Evolutionary conservation across 2,113 vertebrate species (phyloP).

Genomic region (Vidua macroura): DNA sequence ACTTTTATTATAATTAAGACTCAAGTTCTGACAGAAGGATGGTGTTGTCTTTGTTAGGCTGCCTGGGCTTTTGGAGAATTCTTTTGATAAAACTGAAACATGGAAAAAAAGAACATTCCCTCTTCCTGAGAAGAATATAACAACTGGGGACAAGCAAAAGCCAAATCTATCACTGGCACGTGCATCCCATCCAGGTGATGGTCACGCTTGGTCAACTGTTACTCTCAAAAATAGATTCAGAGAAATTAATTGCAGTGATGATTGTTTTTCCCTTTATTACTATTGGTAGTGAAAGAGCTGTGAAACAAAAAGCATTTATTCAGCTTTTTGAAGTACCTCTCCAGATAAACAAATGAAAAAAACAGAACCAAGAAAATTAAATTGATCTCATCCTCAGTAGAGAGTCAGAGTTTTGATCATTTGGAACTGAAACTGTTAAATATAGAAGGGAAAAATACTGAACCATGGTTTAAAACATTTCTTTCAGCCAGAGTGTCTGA

Average conservation of each 20-base stretch:
- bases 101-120: constrained; percentile 58
- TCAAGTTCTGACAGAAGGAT: background rate
- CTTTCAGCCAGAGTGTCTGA: constrained; percentile 47
- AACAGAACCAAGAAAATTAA: background rate
- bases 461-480: constrained; percentile 49
- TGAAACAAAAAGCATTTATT: constrained; percentile 40
- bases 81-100: constrained; percentile 11
- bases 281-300: background rate
- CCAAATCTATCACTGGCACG: background rate
- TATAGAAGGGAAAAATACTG: background rate
- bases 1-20: background rate
- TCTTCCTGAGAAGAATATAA: constrained; percentile 56
- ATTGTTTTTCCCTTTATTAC: background rate
- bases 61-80: constrained; percentile 42
- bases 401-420: background rate
- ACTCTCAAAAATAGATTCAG: background rate
- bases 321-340: constrained; percentile 33
- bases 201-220: background rate
- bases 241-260: background rate
- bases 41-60: constrained; percentile 58
- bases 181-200: constrained; percentile 55
- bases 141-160: constrained; percentile 30
- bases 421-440: background rate
- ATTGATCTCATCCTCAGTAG: background rate
- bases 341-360: background rate